phyloP scores from a whole-genome alignment of 2,888 invertebrate species.

The Cephus runcator region DNA sequence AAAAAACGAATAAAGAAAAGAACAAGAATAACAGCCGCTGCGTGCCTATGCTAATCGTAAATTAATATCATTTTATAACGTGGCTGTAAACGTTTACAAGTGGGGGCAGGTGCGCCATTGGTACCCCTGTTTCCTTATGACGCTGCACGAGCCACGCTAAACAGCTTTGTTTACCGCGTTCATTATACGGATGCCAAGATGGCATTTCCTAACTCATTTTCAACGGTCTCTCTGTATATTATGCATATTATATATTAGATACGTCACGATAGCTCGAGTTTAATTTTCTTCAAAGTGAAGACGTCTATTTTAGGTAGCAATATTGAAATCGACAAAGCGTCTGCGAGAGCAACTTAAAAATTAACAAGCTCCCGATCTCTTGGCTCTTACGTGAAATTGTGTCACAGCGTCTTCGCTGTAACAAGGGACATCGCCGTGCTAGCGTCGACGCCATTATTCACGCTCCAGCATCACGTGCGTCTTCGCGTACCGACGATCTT shows the following conservation, averaged over 20 bases:
- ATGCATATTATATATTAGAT: neutral
- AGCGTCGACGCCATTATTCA: neutral
- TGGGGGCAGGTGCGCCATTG: constrained; percentile 46
- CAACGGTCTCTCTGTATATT: neutral
- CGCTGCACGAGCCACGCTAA: constrained; percentile 29
- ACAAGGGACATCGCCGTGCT: neutral
- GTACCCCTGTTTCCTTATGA: neutral
- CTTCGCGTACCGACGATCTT: neutral
- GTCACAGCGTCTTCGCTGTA: neutral
- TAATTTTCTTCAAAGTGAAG: constrained; percentile 16
- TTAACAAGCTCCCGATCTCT: constrained; percentile 8
- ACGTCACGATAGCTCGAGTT: neutral
- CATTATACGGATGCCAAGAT: neutral
- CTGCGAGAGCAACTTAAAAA: constrained; percentile 15
- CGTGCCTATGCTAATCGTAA: constrained; percentile 54
- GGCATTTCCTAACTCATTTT: neutral
- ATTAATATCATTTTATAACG: constrained; percentile 63
- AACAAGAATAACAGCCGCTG: neutral
- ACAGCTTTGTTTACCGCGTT: constrained; percentile 27
- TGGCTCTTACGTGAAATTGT: constrained; percentile 1
- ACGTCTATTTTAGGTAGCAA: constrained; percentile 4
- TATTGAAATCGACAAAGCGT: constrained; percentile 11
- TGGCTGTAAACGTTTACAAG: constrained; percentile 60
- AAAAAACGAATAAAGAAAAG: neutral
- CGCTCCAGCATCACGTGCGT: neutral